A percentile compares a stretch with the other conserved stretches of the same genome.
phyloP scores from a whole-genome alignment of 2,888 invertebrate genomes.

The Hylaea fasciaria region DNA sequence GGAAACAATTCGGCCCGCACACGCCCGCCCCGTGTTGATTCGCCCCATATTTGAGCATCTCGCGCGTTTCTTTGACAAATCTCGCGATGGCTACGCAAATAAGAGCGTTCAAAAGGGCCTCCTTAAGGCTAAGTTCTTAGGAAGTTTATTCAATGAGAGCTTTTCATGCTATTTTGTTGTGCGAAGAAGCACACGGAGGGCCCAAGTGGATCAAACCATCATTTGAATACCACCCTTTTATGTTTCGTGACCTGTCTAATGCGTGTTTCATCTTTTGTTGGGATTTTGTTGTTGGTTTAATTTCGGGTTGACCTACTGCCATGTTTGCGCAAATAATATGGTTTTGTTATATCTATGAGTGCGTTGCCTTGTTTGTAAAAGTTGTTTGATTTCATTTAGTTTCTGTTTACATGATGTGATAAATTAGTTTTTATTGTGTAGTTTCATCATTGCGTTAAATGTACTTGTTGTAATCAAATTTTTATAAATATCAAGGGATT shows the following conservation, averaged over 20 bases:
- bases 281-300: constrained; percentile 27
- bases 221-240: constrained; percentile 39
- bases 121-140: constrained; percentile 40
- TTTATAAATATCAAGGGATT: too few relatives aligned
- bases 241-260: constrained; percentile 35
- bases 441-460: too few relatives aligned
- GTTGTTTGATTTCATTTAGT: not conserved
- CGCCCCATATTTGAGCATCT: constrained; percentile 55
- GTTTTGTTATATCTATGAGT: not conserved
- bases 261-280: constrained; percentile 29
- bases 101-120: constrained; percentile 54
- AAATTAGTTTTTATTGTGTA: too few relatives aligned
- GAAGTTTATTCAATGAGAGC: constrained; percentile 57
- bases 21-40: constrained; percentile 41
- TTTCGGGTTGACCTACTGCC: constrained; percentile 16
- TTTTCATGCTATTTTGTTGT: constrained; percentile 42
- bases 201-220: constrained; percentile 41
- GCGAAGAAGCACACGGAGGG: constrained; percentile 29
- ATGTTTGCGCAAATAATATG: constrained; percentile 2
- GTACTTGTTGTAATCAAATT: too few relatives aligned
- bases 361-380: not conserved
- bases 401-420: too few relatives aligned
- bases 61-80: constrained; percentile 69
- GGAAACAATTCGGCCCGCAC: constrained; percentile 46
- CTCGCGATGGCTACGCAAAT: constrained; percentile 62